Conservation (phyloP, 2,888 invertebrate species). For the Stenolophus ochropezus region DNA sequence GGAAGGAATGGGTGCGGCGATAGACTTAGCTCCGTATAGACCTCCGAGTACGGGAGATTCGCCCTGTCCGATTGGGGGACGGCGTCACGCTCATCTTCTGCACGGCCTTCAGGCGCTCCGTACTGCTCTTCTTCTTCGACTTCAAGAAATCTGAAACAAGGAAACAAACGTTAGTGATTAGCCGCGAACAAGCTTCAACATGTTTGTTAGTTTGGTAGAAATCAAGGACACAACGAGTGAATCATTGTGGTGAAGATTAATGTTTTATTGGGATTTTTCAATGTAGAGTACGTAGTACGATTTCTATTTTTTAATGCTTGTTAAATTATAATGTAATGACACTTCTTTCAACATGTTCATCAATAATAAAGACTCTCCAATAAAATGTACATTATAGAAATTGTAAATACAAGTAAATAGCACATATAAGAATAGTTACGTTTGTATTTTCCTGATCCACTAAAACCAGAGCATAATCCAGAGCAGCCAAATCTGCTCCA, state of each 20-base stretch:
- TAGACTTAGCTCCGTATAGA: conserved; percentile 48
- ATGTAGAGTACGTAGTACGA: neutral
- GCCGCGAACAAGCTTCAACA: conserved; percentile 2
- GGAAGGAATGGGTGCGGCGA: neutral
- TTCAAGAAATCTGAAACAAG: conserved; percentile 52
- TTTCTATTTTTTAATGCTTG: too few species aligned
- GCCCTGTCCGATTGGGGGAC: conserved; percentile 47
- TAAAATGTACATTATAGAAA: too few species aligned
- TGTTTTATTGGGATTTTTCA: neutral
- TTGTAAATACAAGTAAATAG: too few species aligned
- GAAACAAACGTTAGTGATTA: conserved; percentile 22
- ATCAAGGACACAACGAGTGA: conserved; percentile 24
- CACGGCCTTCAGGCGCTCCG: conserved; percentile 27
- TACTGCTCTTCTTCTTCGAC: conserved; percentile 30
- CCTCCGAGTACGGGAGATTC: conserved; percentile 31
- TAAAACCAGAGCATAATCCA: too few species aligned
- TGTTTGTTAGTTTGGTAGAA: neutral
- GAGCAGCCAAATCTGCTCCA: too few species aligned
- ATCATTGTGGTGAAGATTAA: conserved; percentile 8
- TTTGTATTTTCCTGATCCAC: too few species aligned
- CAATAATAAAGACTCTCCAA: too few species aligned
- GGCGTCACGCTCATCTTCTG: conserved; percentile 50
- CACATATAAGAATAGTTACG: too few species aligned
- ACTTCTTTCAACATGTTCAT: too few species aligned
- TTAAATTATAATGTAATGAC: too few species aligned